Conservation (phyloP, 2,797 vertebrate genomes). For the Gephyroberyx darwinii region DNA sequence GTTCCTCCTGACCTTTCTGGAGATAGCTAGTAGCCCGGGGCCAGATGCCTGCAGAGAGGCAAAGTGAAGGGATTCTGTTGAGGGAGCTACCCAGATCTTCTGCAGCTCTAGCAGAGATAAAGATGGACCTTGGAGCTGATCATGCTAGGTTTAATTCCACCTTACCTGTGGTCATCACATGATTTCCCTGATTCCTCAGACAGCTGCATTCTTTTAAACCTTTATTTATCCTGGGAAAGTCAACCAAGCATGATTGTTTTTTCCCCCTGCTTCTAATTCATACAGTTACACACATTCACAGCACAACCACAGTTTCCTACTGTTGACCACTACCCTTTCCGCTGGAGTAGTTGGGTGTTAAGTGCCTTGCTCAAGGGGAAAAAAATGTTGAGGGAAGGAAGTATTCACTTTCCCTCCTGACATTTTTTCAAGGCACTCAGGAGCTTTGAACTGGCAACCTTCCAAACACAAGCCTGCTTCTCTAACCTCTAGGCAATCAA, state of each 20-base stretch:
- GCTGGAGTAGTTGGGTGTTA: too few species aligned
- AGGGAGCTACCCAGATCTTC: slow-evolving; percentile 26
- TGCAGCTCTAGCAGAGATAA: slow-evolving; percentile 1
- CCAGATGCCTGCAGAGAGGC: slow-evolving; percentile 67
- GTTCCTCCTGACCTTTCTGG: slow-evolving; percentile 76
- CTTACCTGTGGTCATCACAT: slow-evolving; percentile 4
- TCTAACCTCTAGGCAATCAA: slow-evolving; percentile 5
- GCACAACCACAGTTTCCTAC: too few species aligned
- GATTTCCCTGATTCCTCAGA: neutral
- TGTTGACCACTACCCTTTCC: too few species aligned
- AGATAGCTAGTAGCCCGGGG: slow-evolving; percentile 58
- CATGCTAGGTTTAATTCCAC: neutral
- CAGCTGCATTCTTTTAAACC: neutral
- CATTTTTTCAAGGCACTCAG: too few species aligned
- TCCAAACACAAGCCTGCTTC: neutral
- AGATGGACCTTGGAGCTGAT: slow-evolving; percentile 12
- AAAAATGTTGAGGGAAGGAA: too few species aligned
- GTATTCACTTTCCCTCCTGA: too few species aligned
- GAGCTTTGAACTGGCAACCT: too few species aligned
- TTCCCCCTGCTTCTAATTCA: too few species aligned
- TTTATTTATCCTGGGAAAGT: neutral
- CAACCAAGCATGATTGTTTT: too few species aligned
- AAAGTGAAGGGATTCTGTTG: slow-evolving; percentile 44
- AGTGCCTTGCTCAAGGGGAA: too few species aligned
- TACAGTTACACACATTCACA: too few species aligned